phyloP scores from a whole-genome alignment of 2,888 invertebrate species.

The Scrobipalpa costella region DNA sequence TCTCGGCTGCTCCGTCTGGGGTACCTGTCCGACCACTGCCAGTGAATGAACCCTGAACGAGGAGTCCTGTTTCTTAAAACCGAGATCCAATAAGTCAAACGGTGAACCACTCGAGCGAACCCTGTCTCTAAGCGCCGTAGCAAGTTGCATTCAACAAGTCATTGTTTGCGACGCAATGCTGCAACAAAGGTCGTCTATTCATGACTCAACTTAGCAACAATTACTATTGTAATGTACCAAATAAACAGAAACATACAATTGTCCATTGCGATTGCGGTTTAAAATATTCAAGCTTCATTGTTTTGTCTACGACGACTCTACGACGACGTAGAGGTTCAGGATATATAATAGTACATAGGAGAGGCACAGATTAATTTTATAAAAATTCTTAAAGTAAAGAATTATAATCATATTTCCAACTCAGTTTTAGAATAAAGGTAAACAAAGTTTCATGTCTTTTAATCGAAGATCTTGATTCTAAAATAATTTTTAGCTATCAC shows the following conservation, averaged over 20 bases:
- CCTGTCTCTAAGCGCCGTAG: conserved; percentile 17
- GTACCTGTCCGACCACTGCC: conserved; percentile 55
- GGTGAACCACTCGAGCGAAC: conserved; percentile 18
- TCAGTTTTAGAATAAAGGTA: too few relatives aligned
- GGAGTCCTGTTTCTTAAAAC: conserved; percentile 19
- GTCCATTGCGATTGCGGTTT: background rate
- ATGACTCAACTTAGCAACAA: conserved; percentile 29
- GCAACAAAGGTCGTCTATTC: conserved; percentile 36
- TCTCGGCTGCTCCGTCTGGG: conserved; percentile 52
- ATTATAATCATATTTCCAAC: too few relatives aligned
- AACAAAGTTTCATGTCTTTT: too few relatives aligned
- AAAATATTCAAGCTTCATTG: background rate
- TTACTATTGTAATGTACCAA: conserved; percentile 28
- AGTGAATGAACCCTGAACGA: conserved; percentile 54
- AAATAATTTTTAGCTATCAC: too few relatives aligned
- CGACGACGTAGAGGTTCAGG: too few relatives aligned
- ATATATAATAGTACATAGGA: too few relatives aligned
- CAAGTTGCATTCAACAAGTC: conserved; percentile 28
- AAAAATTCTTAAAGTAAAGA: background rate
- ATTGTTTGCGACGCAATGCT: conserved; percentile 30
- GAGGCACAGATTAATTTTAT: background rate
- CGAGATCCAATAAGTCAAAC: conserved; percentile 21
- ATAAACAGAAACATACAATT: conserved; percentile 11
- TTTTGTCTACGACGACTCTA: background rate
- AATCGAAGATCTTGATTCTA: too few relatives aligned